Base-by-base conservation (phyloP, 1,140 invertebrate genomes). In the Phenacoccus solenopsis region DNA sequence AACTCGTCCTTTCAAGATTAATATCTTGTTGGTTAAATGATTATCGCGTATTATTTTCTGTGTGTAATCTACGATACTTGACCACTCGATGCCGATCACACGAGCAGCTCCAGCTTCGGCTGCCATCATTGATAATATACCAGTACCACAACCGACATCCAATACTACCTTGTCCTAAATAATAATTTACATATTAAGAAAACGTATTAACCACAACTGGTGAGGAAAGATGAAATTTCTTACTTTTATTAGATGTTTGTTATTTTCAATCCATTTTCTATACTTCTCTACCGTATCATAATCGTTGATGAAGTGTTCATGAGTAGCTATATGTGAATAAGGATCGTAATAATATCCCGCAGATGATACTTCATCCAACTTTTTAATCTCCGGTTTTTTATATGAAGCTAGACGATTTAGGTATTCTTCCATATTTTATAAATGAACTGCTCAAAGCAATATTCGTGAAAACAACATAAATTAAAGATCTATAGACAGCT, bases 101-200 rank as follows among this genome's bases (percentile, higher is more conserved):
- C 89, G 89, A 57, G 86, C 85, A 38, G 95, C 96, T 28, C 96
- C 97, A 70, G 94, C 94, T 80, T 93, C 88, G 21, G 94, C 94
- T 77, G 91, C 93, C 83, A 96, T 96, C 84, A 98, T 88, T 21
- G 94, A 97, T 10, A 99, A 81, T 75, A 99, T 98, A 25, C 89
- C 94, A 24, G 96, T 98, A 1, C 97, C 97, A 80, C 94, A 96
- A n/a, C 97, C 97, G 69, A 99, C 88, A 83, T 99, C 97, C 74
- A 99, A 81, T 38, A 98, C 92, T 2, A 85, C 80, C 80, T 96
- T 95, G 70, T 87, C 86, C 73, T 82, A 81, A 68, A 94, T 83
- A 61, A 20, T 9, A 64, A 64, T 3, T 25, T 64, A 24, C 3
- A 64, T 64, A 3, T 4, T 24, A 64, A 64, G 5, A 64, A 24